Evolutionary conservation across 2,797 vertebrate species (phyloP), one percentile per base, ranked within the genome.

Genomic region (Jordanella pulchra): DNA sequence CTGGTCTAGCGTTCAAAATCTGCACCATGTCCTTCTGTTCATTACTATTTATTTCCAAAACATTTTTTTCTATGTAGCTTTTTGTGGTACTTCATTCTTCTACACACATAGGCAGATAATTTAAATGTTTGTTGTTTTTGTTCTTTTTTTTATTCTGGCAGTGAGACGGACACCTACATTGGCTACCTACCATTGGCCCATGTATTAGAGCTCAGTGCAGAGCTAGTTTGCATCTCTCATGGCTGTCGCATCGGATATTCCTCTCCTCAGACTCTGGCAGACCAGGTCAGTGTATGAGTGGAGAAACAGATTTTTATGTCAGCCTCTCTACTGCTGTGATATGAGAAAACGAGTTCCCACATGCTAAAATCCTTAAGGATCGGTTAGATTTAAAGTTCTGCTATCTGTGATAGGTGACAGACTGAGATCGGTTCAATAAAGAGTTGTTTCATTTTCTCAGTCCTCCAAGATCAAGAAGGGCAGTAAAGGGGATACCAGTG

Each of bases 391-490:
- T 23, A 13, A 51, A 66, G 65, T 35, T 1, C 39, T 3, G 13
- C n/a, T 12, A 25, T 35, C 60, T 63, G 35, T 42, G 58, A 39
- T 39, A 61, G 58, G 58, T n/a, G 18, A 51, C 21, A 67, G 27
- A 15, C 51, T 66, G 15, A 7, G 18, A 15, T 64, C 35, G 25
- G 56, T 32, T 14, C 4, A n/a, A 35, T 55, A 66, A 42, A 12
- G 3, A 47, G 25, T 15, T 68, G 47, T 75, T 69, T 74, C 7
- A 23, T 83, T 80, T 76, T 76, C 67, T 66, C 83, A 99, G 98
- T 99, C 98, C 45, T 96, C 97, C 51, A 99, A 99, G 94, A 99
- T 99, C 86, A 99, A 99, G 92, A 99, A 97, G 87, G 98, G 98
- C 93, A 99, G 98, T 91, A 98, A 97, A 95, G 98, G 98, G 17